Evolutionary conservation across 2,113 vertebrate genomes (phyloP).

Genomic region (Anthoscopus minutus): DNA sequence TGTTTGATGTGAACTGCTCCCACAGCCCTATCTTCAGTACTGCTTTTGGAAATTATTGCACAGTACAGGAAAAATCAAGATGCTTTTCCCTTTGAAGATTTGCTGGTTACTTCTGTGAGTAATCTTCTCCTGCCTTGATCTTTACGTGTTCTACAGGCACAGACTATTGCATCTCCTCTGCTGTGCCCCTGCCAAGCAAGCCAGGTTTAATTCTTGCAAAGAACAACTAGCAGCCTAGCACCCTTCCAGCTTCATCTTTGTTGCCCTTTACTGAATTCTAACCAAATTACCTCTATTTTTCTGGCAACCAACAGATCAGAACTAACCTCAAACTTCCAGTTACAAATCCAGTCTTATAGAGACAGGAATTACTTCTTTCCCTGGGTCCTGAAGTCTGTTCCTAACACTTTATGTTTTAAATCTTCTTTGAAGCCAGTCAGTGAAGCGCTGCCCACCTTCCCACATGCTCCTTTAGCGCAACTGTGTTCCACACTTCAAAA

Average conservation of each 20-base stretch:
- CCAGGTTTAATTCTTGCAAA: not conserved
- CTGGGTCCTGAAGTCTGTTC: not conserved
- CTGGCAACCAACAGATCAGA: not conserved
- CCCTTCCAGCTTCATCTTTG: not conserved
- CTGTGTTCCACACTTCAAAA: constrained; percentile 36
- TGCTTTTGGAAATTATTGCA: not conserved
- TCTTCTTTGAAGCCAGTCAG: constrained; percentile 24
- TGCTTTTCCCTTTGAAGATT: not conserved
- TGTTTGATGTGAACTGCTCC: not conserved
- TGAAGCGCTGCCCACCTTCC: not conserved
- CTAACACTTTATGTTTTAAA: not conserved
- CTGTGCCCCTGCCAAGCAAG: not conserved
- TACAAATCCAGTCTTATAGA: not conserved
- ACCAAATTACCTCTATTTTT: not conserved
- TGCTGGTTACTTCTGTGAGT: not conserved
- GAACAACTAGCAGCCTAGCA: not conserved
- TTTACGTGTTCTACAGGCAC: not conserved
- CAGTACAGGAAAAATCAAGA: not conserved
- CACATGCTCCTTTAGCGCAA: not conserved
- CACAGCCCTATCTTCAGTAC: not conserved
- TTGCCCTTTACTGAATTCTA: not conserved
- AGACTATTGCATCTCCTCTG: not conserved
- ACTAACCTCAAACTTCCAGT: not conserved
- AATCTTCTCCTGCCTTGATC: not conserved
- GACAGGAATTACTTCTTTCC: not conserved